Evolutionary conservation across 2,888 invertebrate species (phyloP), one percentile per base, ranked within the genome.

Genomic region (Dyspetes luteomarginatus): DNA sequence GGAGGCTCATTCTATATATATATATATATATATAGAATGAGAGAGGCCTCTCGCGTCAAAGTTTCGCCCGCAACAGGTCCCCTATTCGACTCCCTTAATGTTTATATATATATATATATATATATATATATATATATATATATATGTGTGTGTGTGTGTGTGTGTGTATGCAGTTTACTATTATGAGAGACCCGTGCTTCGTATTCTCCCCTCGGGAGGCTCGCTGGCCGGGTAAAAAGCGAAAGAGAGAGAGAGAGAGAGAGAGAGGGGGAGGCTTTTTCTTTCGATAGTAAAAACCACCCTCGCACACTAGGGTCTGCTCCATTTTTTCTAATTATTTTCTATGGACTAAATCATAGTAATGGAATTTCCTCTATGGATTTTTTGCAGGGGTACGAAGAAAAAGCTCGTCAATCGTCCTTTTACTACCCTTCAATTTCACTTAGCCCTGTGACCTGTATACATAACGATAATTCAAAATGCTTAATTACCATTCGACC

Each of bases 1-100:
- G n/a, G n/a, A n/a, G n/a, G n/a, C n/a, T n/a, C n/a, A n/a, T n/a
- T n/a, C n/a, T n/a, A n/a, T n/a, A n/a, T n/a, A n/a, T n/a, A 30
- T 30, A 30, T 30, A 30, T 30, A 7, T 36, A 36, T 36, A 36
- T 36, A 36, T 36, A 36, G 36, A 12, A 9, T 12, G 36, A 36
- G 12, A 1, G 22, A 67, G 41, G 56, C 56, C 43, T 69, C 58
- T 28, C 43, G 28, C 15, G 26, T 73, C 43, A n/a, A 55, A 74
- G 36, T 75, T 74, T 67, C 45, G 7, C 60, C 75, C 67, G 75
- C 75, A 75, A 75, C 75, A 75, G 75, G 75, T 75, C 15, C 58
- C 12, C 67, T 56, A 24, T 50, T 52, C 26, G 22, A 48, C 36
- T 17, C 22, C 36, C 60, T 12, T 28, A n/a, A n/a, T n/a, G 30